phyloP scores from a whole-genome alignment of 2,797 vertebrate genomes.

The Lepilemur septentrionalis region DNA sequence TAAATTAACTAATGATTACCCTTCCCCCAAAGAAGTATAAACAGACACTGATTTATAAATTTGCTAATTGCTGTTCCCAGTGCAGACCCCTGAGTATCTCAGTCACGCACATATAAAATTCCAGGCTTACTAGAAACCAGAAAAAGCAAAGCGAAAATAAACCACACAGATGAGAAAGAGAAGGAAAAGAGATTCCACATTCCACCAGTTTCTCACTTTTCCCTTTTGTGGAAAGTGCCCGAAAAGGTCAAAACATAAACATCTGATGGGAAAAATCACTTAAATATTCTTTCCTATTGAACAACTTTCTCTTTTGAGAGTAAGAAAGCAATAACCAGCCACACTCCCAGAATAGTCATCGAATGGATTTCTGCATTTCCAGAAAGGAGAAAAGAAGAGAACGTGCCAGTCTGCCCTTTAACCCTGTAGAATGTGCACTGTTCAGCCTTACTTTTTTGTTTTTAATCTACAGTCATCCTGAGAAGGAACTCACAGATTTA shows the following conservation, averaged over 20 bases:
- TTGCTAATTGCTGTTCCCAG: conserved; percentile 69
- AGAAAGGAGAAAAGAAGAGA: conserved; percentile 36
- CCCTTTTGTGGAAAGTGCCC: not conserved
- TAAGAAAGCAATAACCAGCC: not conserved
- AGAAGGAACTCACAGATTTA: conserved; percentile 14
- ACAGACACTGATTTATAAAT: conserved; percentile 74
- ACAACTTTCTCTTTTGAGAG: not conserved
- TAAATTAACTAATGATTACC: conserved; percentile 78
- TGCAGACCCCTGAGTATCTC: conserved; percentile 46
- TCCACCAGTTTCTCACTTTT: not conserved
- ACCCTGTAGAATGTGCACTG: not conserved
- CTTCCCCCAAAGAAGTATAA: conserved; percentile 65
- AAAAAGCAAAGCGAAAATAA: conserved; percentile 61
- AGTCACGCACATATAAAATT: conserved; percentile 59
- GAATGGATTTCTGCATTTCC: conserved; percentile 28
- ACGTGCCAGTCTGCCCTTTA: not conserved
- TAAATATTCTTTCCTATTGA: not conserved
- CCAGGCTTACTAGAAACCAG: conserved; percentile 44
- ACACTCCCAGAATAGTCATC: not conserved
- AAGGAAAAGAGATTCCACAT: not conserved
- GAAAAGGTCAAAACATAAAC: not conserved
- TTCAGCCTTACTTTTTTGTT: not conserved
- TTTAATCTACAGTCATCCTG: not conserved
- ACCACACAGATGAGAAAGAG: not conserved
- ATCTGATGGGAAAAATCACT: not conserved